Evolutionary conservation across 2,797 vertebrate species (phyloP), one percentile per base, ranked within the genome.

Genomic region (Galaxias olidus): DNA sequence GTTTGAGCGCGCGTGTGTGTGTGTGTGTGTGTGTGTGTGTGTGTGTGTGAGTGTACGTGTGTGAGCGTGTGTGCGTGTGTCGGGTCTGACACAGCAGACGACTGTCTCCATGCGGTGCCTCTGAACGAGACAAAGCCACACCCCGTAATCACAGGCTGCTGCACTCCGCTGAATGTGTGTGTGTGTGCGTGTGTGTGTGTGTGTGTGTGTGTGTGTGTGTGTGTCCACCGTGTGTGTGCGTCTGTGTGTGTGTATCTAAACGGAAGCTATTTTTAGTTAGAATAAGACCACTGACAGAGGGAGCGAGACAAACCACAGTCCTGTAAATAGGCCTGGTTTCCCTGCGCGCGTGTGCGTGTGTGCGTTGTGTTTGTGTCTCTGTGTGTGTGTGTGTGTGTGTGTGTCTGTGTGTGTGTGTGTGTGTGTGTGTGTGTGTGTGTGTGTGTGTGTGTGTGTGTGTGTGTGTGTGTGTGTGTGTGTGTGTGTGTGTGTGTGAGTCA

Each of bases 71-170:
- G 69, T 65, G 68, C 47, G 75, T 67, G 61, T 68, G 74, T 65
- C 77, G 79, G 63, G 82, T 86, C 83, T 88, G 83, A 89, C 86
- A 49, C 83, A 84, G 86, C 84, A 87, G 87, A 89, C 87, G 84
- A 87, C 84, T 87, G 86, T 89, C 88, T 91, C 87, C 84, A 83
- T 74, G 81, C 88, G 85, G 86, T 86, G 89, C 86, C 87, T 88
- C 87, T 87, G 88, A 90, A 88, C 91, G 84, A 91, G 89, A 91
- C 88, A 92, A 90, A 90, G 86, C 89, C 89, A 90, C 90, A 90
- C 88, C 86, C 87, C 85, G 84, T 91, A 89, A 90, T 89, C 86
- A 87, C 86, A 88, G 83, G 87, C 81, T 86, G 80, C 87, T 72
- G 72, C 82, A 78, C 86, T 84, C 71, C 79, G 85, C 82, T 83